phyloP scores from a whole-genome alignment of 2,888 invertebrate genomes.

The Ramazzottius varieornatus region DNA sequence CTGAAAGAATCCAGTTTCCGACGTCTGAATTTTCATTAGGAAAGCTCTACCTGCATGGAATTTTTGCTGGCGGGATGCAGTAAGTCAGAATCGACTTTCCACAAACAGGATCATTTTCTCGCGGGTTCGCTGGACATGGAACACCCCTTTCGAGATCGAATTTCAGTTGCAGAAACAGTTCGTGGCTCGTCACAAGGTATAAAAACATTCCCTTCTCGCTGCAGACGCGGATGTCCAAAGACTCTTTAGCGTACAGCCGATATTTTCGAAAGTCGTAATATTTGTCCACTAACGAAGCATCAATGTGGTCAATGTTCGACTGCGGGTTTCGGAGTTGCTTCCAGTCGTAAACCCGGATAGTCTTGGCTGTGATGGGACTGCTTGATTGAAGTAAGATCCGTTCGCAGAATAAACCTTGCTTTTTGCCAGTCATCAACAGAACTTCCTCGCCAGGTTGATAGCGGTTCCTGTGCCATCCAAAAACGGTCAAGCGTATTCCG shows the following conservation, averaged over 20 bases:
- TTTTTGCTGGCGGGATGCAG: neutral
- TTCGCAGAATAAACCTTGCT: neutral
- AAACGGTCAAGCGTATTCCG: neutral
- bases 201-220: neutral
- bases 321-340: neutral
- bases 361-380: neutral
- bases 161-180: neutral
- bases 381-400: neutral
- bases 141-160: neutral
- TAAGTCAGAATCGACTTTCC: neutral
- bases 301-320: neutral
- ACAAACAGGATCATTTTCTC: neutral
- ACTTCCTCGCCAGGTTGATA: neutral
- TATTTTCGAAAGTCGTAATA: neutral
- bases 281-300: neutral
- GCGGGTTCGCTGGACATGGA: neutral
- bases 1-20: too few relatives aligned
- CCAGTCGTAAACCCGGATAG: neutral
- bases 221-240: neutral
- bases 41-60: too few relatives aligned
- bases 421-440: neutral
- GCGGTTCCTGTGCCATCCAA: neutral
- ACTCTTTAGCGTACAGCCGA: neutral
- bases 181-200: neutral
- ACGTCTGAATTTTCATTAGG: too few relatives aligned